Conservation (phyloP, 2,888 invertebrate species). For the Andrena bicolor region DNA sequence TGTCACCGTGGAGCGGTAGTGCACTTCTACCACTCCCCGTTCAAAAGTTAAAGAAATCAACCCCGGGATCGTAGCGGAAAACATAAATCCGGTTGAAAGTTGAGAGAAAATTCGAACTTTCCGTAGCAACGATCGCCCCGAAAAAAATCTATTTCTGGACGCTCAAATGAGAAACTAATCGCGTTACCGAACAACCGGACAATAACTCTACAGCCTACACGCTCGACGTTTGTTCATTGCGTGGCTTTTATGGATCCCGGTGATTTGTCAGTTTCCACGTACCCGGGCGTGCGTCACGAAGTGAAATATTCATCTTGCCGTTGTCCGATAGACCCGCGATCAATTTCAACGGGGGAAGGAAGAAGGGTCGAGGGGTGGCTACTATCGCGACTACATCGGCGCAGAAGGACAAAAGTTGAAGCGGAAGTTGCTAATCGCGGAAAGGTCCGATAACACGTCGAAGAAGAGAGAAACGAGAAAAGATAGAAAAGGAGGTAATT, state of each 20-base stretch:
- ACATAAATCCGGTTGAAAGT: no score
- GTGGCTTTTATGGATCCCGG: neutral
- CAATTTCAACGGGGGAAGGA: neutral
- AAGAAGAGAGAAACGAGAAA: neutral
- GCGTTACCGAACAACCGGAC: neutral
- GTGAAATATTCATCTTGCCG: conserved; percentile 1
- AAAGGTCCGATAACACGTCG: neutral
- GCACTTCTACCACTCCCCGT: no score
- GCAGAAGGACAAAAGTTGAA: neutral
- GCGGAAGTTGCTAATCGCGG: neutral
- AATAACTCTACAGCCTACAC: no score
- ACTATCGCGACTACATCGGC: neutral
- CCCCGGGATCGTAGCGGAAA: no score
- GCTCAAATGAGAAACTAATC: conserved; percentile 1
- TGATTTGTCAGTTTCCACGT: neutral
- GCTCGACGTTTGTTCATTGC: neutral
- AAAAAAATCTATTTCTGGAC: neutral
- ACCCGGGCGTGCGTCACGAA: no score
- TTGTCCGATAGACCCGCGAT: neutral
- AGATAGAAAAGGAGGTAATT: conserved; percentile 55
- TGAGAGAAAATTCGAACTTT: no score
- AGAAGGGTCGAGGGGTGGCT: neutral
- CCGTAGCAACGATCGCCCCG: no score
- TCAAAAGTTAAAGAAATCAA: no score
- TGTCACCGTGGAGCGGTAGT: no score